Conservation (phyloP, 1,140 invertebrate species). For the Nymphalis io region DNA sequence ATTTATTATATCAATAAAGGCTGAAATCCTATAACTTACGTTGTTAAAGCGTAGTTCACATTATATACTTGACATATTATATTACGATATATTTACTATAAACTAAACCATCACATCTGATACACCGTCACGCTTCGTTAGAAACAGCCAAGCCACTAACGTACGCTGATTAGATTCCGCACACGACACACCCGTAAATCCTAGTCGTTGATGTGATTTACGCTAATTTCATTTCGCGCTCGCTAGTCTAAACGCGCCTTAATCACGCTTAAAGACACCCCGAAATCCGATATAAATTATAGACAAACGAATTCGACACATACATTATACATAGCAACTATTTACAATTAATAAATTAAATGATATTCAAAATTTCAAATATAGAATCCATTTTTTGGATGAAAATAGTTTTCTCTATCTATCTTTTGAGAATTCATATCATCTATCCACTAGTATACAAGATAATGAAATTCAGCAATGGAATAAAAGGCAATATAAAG, state of each 20-base stretch:
- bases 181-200: constrained; percentile 63
- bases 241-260: constrained; percentile 64
- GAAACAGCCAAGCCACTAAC: constrained; percentile 61
- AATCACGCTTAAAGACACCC: constrained; percentile 57
- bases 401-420: too few species aligned
- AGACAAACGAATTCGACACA: neutral
- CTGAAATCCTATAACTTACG: neutral
- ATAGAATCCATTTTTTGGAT: too few species aligned
- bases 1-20: too few species aligned
- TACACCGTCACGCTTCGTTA: constrained; percentile 53
- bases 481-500: too few species aligned
- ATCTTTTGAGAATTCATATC: too few species aligned
- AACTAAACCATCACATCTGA: constrained; percentile 31
- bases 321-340: neutral
- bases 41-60: constrained; percentile 11
- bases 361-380: too few species aligned
- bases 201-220: constrained; percentile 72
- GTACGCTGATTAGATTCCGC: constrained; percentile 67
- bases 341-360: too few species aligned
- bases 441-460: too few species aligned
- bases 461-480: too few species aligned
- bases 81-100: constrained; percentile 26
- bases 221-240: constrained; percentile 69
- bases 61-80: constrained; percentile 14
- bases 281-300: constrained; percentile 30